These are phyloP conservation scores for Passerina amoena DNA, from an alignment of 2,113 vertebrate genomes.

Conservation along the genomic window DNA sequence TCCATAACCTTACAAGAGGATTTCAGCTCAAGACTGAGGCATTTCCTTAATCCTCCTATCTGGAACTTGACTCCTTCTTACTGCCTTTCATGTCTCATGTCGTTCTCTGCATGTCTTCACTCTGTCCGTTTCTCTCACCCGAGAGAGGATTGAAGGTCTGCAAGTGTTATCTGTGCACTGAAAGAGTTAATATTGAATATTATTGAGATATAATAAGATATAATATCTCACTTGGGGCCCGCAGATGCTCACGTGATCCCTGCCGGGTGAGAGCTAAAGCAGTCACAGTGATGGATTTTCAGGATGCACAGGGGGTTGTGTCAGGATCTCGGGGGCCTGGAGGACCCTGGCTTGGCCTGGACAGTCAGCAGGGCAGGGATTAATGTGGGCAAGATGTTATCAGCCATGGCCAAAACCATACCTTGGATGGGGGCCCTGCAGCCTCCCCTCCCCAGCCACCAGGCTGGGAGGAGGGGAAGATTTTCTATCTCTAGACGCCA, in stretches of 20 bases:
- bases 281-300: not conserved
- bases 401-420: not conserved
- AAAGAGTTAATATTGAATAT: too few species aligned
- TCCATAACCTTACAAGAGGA: not conserved
- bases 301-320: not conserved
- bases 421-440: not conserved
- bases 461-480: not conserved
- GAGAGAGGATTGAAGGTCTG: not conserved
- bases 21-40: not conserved
- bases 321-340: not conserved
- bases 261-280: not conserved
- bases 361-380: not conserved
- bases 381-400: not conserved
- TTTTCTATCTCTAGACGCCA: not conserved
- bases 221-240: not conserved
- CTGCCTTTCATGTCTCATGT: not conserved
- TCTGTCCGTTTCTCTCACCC: not conserved
- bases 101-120: not conserved
- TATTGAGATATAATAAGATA: too few species aligned
- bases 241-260: accelerated
- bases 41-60: not conserved
- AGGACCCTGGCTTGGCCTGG: not conserved
- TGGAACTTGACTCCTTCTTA: not conserved
- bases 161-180: not conserved
- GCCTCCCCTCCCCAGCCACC: not conserved